Conservation (phyloP, 2,888 invertebrate genomes). For the Rhagonycha fulva region DNA sequence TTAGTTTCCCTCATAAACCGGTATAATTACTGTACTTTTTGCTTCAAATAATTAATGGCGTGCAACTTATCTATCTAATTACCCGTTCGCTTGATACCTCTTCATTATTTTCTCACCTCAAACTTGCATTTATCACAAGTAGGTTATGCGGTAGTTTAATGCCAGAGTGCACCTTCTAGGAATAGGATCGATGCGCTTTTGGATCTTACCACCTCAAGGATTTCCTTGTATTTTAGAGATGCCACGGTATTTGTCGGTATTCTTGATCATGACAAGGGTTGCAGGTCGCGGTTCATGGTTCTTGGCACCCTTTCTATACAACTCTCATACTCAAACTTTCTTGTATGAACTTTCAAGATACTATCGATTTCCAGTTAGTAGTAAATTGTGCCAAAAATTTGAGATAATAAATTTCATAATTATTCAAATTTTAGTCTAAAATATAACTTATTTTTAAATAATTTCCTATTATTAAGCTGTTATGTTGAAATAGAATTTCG, state of each 20-base stretch:
- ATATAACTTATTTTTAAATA: no score
- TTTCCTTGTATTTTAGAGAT: conserved; percentile 20
- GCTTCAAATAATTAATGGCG: background rate
- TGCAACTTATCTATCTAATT: background rate
- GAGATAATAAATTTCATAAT: background rate
- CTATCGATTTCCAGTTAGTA: background rate
- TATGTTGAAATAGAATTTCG: no score
- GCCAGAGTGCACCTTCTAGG: conserved; percentile 10
- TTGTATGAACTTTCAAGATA: background rate
- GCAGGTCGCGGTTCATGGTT: conserved; percentile 17
- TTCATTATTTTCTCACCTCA: background rate
- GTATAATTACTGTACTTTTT: background rate
- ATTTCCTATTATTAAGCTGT: no score
- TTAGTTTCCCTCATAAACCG: background rate
- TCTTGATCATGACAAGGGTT: conserved; percentile 26
- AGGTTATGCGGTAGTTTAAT: conserved; percentile 14
- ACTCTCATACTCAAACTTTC: conserved; percentile 20
- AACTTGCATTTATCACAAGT: conserved; percentile 11
- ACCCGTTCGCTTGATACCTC: background rate
- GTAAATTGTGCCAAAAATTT: background rate
- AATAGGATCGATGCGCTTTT: conserved; percentile 18
- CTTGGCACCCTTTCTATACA: conserved; percentile 19
- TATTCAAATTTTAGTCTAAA: background rate
- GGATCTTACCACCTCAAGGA: conserved; percentile 23
- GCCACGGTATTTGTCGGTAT: conserved; percentile 20